Base-by-base conservation (phyloP, 1,140 invertebrate genomes). In the Drosophila kikkawai region DNA sequence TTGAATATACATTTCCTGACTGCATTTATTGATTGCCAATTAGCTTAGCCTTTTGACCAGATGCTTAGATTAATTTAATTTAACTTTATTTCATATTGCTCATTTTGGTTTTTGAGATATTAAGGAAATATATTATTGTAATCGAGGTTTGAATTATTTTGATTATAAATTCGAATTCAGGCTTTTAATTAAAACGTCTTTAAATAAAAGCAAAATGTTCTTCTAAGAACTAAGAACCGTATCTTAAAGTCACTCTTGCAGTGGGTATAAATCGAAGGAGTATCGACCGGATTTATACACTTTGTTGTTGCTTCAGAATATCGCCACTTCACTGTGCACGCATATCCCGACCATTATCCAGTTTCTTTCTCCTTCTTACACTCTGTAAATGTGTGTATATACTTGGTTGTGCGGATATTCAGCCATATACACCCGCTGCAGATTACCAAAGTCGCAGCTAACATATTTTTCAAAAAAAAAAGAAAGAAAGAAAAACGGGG, bases 401-500 rank as follows among this genome's bases (percentile, higher is more conserved):
- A 53, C 9, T 34, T 22, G n/a, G 44, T 42, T 47, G 32, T n/a
- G 39, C 17, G 67, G 44, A 44, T 45, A 51, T 45, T 51, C 44
- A 51, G 17, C 29, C 50, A 44, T 45, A 60, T 45, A 56, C 58
- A 70, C 42, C 45, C 59, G 65, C 70, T 66, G 83, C 79, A 84
- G 84, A 88, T 88, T 88, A 88, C 84, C 71, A 84, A 87, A 90
- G 85, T 90, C 78, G 85, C 77, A 81, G 74, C 81, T 75, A 88
- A 88, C 84, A 88, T 88, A 90, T 90, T 88, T 81, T 55, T 48
- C 44, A 41, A 39, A 47, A 51, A 59, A 48, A 73, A 53, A 32
- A 69, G 79, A 67, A 55, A 53, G 44, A 53, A 39, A 26, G 17
- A 57, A 45, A 36, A 48, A 17, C 19, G 34, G 36, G 19, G 13